Base-by-base conservation (phyloP, 2,797 vertebrate genomes). In the Rhinoraja longicauda region DNA sequence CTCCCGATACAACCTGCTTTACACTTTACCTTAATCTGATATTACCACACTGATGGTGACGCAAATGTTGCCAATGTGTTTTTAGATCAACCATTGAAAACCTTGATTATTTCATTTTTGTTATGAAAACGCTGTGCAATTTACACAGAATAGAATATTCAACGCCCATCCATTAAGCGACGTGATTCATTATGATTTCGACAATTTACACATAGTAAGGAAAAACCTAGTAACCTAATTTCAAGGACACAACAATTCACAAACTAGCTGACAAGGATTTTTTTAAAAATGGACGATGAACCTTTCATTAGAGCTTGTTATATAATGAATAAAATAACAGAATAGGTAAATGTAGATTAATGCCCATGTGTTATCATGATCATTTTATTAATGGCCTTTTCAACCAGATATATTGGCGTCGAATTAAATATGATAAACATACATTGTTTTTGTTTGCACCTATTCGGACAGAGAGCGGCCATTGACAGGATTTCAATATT, bases 401-500 rank as follows among this genome's bases (percentile, higher is more conserved):
- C 12, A 92, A 6, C 90, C 39, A 53, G 39, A 75, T 53, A 75
- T 75, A 29, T 92, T 75, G 70, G 26, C 36, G 36, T 75, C 39
- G 24, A 53, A 57, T 73, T 29, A 7, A 53, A 29, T 72, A 21
- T 92, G 24, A 72, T 92, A 75, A 75, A 75, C 36, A 75, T 75
- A 75, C 39, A 39, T 45, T 92, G 88, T 90, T 92, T 45, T 92
- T 92, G 90, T 92, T 92, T 92, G 90, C 53, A 45, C 70, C 15
- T 45, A 92, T 53, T 73, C 90, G 90, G 39, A 26, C 70, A 75
- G 70, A 92, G 70, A 92, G 90, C 90, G 90, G 90, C 90, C 90
- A 92, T 92, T 92, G 90, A 92, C 90, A 92, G 90, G 90, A 72
- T 92, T 72, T 75, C 70, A 92, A 92, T 73, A 73, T 72, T 73